Evolutionary conservation across 2,113 vertebrate species (phyloP).

Genomic region (Siniperca chuatsi): DNA sequence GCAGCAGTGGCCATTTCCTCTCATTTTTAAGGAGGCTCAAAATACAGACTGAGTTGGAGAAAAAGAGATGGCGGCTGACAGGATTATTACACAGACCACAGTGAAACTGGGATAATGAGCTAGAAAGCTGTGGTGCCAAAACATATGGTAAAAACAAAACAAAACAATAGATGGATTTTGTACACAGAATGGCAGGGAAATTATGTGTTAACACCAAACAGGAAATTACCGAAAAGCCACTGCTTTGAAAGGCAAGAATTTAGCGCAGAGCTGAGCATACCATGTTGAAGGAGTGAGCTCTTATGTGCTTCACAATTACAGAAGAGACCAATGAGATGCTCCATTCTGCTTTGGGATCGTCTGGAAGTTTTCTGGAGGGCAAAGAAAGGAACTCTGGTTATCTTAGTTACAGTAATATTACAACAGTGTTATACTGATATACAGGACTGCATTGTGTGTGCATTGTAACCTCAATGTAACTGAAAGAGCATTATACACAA

Average conservation of each 20-base stretch:
- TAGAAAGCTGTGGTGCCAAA: constrained; percentile 46
- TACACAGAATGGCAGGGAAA: constrained; percentile 28
- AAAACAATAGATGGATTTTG: constrained; percentile 29
- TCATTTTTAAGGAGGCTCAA: constrained; percentile 51
- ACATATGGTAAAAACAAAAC: constrained; percentile 39
- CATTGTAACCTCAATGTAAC: not conserved
- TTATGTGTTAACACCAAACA: constrained; percentile 27
- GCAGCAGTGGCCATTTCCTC: constrained; percentile 56
- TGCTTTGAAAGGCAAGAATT: constrained; percentile 9
- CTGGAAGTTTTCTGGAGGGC: constrained; percentile 89
- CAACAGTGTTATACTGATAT: not conserved
- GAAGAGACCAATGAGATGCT: constrained; percentile 82
- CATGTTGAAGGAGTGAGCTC: constrained; percentile 85
- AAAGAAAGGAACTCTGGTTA: constrained; percentile 53
- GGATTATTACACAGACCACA: constrained; percentile 56
- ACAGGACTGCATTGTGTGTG: constrained; percentile 3
- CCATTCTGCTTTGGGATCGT: constrained; percentile 90
- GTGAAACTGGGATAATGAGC: constrained; percentile 43
- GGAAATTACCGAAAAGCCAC: constrained; percentile 47
- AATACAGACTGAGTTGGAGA: constrained; percentile 56
- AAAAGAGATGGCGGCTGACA: constrained; percentile 54
- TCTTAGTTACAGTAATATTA: not conserved
- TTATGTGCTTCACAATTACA: constrained; percentile 85
- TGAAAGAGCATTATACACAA: not conserved
- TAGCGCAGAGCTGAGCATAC: constrained; percentile 76